These are phyloP conservation scores for Noctua janthe DNA, from an alignment of 2,888 invertebrate species.

Conservation along the genomic window DNA sequence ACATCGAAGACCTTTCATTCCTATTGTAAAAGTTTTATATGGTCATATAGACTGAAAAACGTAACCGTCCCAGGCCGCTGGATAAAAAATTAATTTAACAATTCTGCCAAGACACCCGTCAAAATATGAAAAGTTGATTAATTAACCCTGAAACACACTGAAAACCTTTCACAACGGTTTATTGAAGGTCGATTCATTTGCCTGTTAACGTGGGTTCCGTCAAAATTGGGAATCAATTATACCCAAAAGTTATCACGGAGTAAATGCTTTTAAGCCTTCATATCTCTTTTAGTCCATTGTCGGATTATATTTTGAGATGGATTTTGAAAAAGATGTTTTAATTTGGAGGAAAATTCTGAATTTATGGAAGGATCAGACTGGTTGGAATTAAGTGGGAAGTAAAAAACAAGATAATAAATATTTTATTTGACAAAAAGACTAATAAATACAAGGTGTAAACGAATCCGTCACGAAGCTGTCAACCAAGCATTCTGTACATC, in stretches of 20 bases:
- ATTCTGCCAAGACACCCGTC: constrained; percentile 34
- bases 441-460: no score
- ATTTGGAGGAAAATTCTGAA: constrained; percentile 2
- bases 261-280: constrained; percentile 54
- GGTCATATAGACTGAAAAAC: not conserved
- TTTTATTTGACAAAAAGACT: not conserved
- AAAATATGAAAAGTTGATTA: constrained; percentile 64
- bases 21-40: not conserved
- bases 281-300: constrained; percentile 47
- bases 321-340: constrained; percentile 26
- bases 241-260: constrained; percentile 53
- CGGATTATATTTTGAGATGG: constrained; percentile 40
- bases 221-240: constrained; percentile 64
- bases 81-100: constrained; percentile 19
- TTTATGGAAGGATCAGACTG: not conserved
- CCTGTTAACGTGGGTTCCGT: constrained; percentile 45
- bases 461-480: no score
- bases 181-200: constrained; percentile 63
- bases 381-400: not conserved
- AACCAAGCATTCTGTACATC: no score
- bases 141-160: constrained; percentile 57
- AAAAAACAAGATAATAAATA: not conserved
- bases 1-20: not conserved
- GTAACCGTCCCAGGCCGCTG: no score
- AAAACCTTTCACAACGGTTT: constrained; percentile 60